A percentile compares a stretch with the other conserved stretches of the same genome.
phyloP scores from a whole-genome alignment of 2,797 vertebrate species.

The Bovichtus diacanthus region DNA sequence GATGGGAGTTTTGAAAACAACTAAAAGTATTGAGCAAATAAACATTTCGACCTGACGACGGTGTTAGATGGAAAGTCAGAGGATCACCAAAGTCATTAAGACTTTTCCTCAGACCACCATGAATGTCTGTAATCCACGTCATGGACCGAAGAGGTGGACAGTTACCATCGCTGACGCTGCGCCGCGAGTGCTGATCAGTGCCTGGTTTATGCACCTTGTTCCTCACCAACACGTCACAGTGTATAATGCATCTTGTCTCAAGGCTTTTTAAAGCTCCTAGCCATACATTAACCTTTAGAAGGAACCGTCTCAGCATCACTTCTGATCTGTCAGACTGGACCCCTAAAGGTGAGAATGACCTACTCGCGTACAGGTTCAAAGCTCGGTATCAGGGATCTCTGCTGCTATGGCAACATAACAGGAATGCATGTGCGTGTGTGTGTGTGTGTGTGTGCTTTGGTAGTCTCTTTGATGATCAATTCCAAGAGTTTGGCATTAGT shows the following conservation, averaged over 20 bases:
- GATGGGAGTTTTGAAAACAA: background rate
- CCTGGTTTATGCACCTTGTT: background rate
- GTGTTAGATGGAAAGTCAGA: too few species aligned
- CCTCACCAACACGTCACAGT: background rate
- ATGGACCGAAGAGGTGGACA: background rate
- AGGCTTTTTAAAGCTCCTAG: conserved; percentile 20
- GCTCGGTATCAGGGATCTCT: conserved; percentile 58
- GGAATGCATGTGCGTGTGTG: conserved; percentile 56
- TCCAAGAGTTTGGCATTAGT: conserved; percentile 72
- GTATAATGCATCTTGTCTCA: conserved; percentile 21
- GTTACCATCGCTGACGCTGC: background rate
- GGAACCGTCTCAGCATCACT: conserved; percentile 45
- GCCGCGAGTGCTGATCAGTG: background rate
- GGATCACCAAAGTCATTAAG: too few species aligned
- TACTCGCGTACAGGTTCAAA: conserved; percentile 66
- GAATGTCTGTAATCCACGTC: background rate
- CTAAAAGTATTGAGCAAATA: background rate
- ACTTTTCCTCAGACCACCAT: background rate
- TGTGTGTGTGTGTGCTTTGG: conserved; percentile 32
- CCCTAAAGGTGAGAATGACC: conserved; percentile 73
- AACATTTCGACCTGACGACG: background rate
- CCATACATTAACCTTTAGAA: conserved; percentile 65
- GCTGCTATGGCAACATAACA: conserved; percentile 75
- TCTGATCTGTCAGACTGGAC: conserved; percentile 49
- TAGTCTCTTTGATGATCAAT: conserved; percentile 78